A percentile compares a stretch with the other conserved stretches of the same genome.
Conservation (phyloP, 2,113 vertebrate species). For the Sardina pilchardus region DNA sequence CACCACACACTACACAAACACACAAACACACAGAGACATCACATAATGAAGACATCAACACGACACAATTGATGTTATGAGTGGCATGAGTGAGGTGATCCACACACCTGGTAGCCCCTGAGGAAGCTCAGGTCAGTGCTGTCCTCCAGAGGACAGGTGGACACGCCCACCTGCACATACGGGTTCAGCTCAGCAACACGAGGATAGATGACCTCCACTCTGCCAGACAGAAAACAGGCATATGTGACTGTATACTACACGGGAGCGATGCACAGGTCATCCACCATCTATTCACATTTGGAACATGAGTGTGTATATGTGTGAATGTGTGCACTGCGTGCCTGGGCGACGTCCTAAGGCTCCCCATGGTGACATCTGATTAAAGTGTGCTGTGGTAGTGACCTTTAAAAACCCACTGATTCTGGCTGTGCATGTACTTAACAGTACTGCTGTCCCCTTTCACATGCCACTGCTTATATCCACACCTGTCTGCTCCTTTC, state of each 20-base stretch:
- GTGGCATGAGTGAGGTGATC: neutral
- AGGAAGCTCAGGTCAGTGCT: constrained; percentile 87
- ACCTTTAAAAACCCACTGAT: neutral
- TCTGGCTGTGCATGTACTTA: neutral
- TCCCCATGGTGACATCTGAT: neutral
- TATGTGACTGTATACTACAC: too few relatives aligned
- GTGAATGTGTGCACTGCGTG: neutral
- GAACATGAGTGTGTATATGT: too few relatives aligned
- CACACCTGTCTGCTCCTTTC: too few relatives aligned
- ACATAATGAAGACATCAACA: neutral
- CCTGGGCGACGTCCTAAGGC: neutral
- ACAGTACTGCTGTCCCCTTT: neutral
- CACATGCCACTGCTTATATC: neutral
- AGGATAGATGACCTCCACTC: constrained; percentile 85
- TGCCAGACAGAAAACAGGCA: constrained; percentile 51
- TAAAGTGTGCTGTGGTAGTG: neutral
- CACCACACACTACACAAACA: constrained; percentile 84
- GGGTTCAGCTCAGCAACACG: constrained; percentile 91
- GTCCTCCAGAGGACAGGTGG: constrained; percentile 76
- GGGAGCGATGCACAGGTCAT: too few relatives aligned
- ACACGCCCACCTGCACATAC: constrained; percentile 86
- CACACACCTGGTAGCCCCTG: constrained; percentile 81
- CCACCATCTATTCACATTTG: too few relatives aligned
- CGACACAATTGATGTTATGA: neutral
- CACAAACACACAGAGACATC: constrained; percentile 29